A percentile compares a stretch with the other conserved stretches of the same genome.
These are phyloP conservation scores for Tigriopus japonicus DNA, from an alignment of 1,140 invertebrate genomes.

Conservation along the genomic window DNA sequence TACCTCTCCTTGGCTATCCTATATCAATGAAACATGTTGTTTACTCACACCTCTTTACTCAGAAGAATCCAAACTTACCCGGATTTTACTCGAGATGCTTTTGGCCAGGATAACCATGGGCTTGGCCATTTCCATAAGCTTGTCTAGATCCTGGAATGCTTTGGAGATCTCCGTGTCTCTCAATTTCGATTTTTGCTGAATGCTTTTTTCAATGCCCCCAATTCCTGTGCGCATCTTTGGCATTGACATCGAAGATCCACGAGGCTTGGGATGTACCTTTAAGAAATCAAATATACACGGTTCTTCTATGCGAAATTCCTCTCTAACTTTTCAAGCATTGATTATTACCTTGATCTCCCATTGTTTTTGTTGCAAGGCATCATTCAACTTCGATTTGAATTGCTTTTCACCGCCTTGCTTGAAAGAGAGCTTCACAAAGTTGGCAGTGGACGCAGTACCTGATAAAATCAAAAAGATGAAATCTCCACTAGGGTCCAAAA, in stretches of 20 bases:
- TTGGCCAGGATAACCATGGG: conserved; percentile 89
- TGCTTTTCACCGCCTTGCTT: conserved; percentile 54
- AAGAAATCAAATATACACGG: not conserved
- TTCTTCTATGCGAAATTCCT: not conserved
- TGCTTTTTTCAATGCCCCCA: conserved; percentile 78
- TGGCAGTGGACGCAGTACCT: conserved; percentile 21
- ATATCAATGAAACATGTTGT: not conserved
- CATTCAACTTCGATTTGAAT: conserved; percentile 33
- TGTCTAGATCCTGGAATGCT: conserved; percentile 86
- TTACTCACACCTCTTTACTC: too few relatives aligned
- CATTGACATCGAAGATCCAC: not conserved
- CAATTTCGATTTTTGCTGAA: conserved; percentile 69
- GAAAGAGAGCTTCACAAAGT: conserved; percentile 69
- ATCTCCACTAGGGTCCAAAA: not conserved
- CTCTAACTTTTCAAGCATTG: not conserved
- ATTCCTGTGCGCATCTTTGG: conserved; percentile 42
- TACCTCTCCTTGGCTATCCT: conserved; percentile 83
- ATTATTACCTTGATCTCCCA: conserved; percentile 24
- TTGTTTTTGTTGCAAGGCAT: conserved; percentile 26
- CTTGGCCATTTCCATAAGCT: conserved; percentile 85
- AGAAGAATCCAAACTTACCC: not conserved
- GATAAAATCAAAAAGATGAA: not conserved
- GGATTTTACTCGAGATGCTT: conserved; percentile 77
- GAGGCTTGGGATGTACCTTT: not conserved
- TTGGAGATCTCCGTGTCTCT: conserved; percentile 74